Base-by-base conservation (phyloP, 2,113 vertebrate genomes). In the Coptodon rendalli region DNA sequence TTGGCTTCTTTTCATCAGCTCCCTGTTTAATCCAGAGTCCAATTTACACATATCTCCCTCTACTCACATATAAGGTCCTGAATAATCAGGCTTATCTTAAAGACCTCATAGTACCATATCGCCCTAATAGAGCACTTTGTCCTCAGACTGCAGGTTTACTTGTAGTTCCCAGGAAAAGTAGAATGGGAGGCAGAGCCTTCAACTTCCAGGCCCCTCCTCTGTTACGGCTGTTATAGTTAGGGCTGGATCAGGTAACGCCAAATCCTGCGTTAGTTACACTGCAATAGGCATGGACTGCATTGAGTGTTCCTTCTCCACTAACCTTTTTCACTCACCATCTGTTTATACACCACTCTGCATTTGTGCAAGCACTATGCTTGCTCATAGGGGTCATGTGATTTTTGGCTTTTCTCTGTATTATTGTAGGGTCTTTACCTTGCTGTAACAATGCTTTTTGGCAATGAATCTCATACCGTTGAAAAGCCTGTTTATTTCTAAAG, bases 121-220 rank as follows among this genome's bases (percentile, higher is more conserved):
- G 9, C 9, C 29, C 16, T 34, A 63, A 0, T 34, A 63, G 59
- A 63, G 59, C 59, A 63, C 31, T 63, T 63, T 11, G 9, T 34
- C 19, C 31, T 63, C 59, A 63, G 17, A 0, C 17, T n/a, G 16
- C 29, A 36, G 31, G 17, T 36, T 63, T 63, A 63, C 59, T 36
- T 63, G 31, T 63, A n/a, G 31, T 63, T 63, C 59, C 59, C n/a
- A 36, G 31, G 59, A 63, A 63, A 36, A 36, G 59, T 63, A 63
- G 6, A 63, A 63, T 36, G 16, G 59, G 59, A 63, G 16, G 59
- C 59, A 63, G 9, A 63, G 59, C 31, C 59, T 63, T 63, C 59
- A 19, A 63, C 31, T 5, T 63, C 59, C 59, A 34, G 9, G 59
- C 16, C 9, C 59, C 29, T 63, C 59, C 29, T 63, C 29, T 63